phyloP scores from a whole-genome alignment of 2,113 vertebrate genomes.

The Rynchops niger region DNA sequence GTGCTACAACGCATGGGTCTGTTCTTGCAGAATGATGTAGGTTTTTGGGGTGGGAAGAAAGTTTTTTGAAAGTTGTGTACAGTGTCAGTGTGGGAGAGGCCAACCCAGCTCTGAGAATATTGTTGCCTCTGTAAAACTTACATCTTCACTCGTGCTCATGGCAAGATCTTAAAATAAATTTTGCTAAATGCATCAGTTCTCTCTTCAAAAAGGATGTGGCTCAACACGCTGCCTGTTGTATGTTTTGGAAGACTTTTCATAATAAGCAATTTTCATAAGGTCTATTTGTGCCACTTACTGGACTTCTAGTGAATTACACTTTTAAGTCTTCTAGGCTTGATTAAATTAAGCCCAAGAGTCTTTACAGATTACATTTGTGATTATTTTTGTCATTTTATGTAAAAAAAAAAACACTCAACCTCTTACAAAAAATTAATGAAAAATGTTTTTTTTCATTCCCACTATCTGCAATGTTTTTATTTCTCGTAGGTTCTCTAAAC shows the following conservation, averaged over 20 bases:
- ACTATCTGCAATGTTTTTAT: background rate
- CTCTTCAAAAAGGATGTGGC: background rate
- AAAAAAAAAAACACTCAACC: background rate
- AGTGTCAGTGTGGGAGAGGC: background rate
- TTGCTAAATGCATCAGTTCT: background rate
- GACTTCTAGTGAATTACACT: conserved; percentile 8
- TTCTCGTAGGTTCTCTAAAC: background rate
- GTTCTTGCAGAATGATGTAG: background rate
- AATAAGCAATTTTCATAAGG: background rate
- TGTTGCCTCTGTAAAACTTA: background rate
- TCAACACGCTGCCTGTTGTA: rapidly evolving
- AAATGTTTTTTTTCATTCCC: background rate
- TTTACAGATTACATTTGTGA: background rate
- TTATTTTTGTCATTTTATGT: rapidly evolving
- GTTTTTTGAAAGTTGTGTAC: background rate
- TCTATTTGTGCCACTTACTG: conserved; percentile 44
- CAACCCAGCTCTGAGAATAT: background rate
- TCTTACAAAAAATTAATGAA: background rate
- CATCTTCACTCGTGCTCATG: background rate
- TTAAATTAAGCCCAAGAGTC: background rate
- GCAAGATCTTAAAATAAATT: background rate
- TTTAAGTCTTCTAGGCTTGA: background rate
- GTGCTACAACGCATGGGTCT: background rate
- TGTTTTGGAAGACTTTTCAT: background rate
- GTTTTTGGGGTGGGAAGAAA: background rate